These are phyloP conservation scores for Drosophila suboccidentalis DNA, from an alignment of 2,888 invertebrate species.

Conservation along the genomic window DNA sequence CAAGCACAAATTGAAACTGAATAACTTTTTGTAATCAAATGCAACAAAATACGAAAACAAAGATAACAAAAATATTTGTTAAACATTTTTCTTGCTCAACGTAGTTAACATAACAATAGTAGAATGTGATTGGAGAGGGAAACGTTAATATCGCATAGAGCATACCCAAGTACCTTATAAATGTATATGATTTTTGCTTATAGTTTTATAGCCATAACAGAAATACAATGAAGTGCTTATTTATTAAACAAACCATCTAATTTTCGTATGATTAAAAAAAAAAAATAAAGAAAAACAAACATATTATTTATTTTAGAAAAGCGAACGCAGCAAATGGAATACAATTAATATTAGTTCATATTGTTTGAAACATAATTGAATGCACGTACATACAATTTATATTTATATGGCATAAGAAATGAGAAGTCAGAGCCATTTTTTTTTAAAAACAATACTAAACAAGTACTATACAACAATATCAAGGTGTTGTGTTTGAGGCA, in stretches of 20 bases:
- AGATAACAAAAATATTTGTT: constrained; percentile 59
- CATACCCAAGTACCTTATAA: constrained; percentile 80
- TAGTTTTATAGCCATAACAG: constrained; percentile 54
- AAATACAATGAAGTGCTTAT: constrained; percentile 53
- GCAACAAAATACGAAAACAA: constrained; percentile 24
- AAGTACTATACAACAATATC: constrained; percentile 25
- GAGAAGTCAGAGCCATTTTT: constrained; percentile 12
- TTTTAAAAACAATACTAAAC: constrained; percentile 8
- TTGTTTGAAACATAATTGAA: constrained; percentile 33
- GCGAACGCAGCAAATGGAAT: constrained; percentile 34
- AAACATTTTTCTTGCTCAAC: constrained; percentile 63
- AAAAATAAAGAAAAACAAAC: constrained; percentile 7
- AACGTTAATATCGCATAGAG: constrained; percentile 57
- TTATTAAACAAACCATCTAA: constrained; percentile 57
- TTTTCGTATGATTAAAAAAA: constrained; percentile 36
- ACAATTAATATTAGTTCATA: constrained; percentile 31
- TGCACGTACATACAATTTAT: constrained; percentile 1
- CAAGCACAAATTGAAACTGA: constrained; percentile 61
- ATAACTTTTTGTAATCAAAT: constrained; percentile 43
- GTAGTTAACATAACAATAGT: constrained; percentile 64
- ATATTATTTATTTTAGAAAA: constrained; percentile 45
- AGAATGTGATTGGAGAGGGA: constrained; percentile 35
- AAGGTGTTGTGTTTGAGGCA: constrained; percentile 34
- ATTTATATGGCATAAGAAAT: constrained; percentile 14
- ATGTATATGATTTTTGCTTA: constrained; percentile 71